Evolutionary conservation across 2,888 invertebrate genomes (phyloP).

Genomic region (Trissoscelio sp.): DNA sequence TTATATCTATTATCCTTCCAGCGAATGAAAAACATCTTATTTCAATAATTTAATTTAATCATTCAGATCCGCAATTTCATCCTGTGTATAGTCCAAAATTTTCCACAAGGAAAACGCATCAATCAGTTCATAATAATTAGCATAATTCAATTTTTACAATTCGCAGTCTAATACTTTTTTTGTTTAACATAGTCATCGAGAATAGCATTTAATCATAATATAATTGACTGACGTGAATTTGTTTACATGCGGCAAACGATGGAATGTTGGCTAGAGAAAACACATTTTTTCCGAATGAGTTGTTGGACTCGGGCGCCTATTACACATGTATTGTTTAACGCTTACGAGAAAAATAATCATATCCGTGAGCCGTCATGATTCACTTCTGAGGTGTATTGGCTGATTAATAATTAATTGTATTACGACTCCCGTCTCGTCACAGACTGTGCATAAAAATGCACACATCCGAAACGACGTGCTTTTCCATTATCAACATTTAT

Average conservation of each 20-base stretch:
- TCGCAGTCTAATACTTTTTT: no score
- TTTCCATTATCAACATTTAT: conserved; percentile 31
- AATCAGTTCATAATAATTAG: not conserved
- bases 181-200: not conserved
- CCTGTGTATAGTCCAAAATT: not conserved
- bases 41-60: not conserved
- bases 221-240: not conserved
- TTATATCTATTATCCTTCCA: no score
- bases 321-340: conserved; percentile 33
- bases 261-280: conserved; percentile 29
- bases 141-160: conserved; percentile 7
- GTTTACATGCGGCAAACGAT: conserved; percentile 1
- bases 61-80: not conserved
- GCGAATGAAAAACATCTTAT: no score
- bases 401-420: conserved; percentile 54
- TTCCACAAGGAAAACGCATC: conserved; percentile 14
- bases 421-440: conserved; percentile 19
- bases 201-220: conserved; percentile 16
- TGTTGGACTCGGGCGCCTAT: conserved; percentile 22
- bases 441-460: conserved; percentile 33
- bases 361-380: conserved; percentile 43
- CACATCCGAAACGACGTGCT: conserved; percentile 12
- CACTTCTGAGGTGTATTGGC: conserved; percentile 30
- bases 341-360: conserved; percentile 44
- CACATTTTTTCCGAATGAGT: conserved; percentile 33